Base-by-base conservation (phyloP, 2,797 vertebrate genomes). In the Rhadinocentrus ornatus region DNA sequence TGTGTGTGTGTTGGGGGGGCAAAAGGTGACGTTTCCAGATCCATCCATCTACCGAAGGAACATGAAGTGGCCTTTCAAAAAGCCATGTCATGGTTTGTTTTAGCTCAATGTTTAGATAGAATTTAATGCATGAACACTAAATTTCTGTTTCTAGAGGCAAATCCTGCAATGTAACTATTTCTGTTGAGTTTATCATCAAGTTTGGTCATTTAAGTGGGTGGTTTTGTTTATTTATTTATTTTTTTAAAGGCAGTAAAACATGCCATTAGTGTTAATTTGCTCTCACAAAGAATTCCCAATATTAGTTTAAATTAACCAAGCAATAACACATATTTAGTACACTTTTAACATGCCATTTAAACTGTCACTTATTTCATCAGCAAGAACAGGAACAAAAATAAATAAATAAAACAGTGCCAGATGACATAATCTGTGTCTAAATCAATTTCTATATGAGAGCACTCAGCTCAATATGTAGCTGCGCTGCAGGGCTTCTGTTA, bases 371-470 rank as follows among this genome's bases (percentile, higher is more conserved):
- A 32, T 75, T 70, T 76, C 55, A 58, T 69, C 69, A 73, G 70
- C 61, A 29, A 24, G 7, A 60, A 59, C 57, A 72, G 62, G 72
- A 69, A 68, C 65, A 63, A 64, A 63, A 34, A 62, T n/a, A 73
- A 69, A 46, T 78, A 64, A 74, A 75, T 2, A 83, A 79, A 86
- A 63, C 48, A 71, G 75, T 52, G 77, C 73, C 57, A 57, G 75
- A 89, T 86, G 89, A 90, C 90, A 90, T 92, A 89, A 92, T 92
- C 87, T 89, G 81, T 87, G 86, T 88, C 85, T 83, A 86, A 91
- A 92, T 92, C 90, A 91, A 92, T 93, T 90, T 89, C 81, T 73
- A 73, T 70, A 75, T 74, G 82, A 91, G 90, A 86, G 90, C 88
- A 86, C 90, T 88, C 88, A 68, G 89, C 83, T 92, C 91, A 75